Percentiles rank a stretch among this genome's conserved stretches.
Conservation (phyloP, 2,113 vertebrate species). For the Rafetus swinhoei region DNA sequence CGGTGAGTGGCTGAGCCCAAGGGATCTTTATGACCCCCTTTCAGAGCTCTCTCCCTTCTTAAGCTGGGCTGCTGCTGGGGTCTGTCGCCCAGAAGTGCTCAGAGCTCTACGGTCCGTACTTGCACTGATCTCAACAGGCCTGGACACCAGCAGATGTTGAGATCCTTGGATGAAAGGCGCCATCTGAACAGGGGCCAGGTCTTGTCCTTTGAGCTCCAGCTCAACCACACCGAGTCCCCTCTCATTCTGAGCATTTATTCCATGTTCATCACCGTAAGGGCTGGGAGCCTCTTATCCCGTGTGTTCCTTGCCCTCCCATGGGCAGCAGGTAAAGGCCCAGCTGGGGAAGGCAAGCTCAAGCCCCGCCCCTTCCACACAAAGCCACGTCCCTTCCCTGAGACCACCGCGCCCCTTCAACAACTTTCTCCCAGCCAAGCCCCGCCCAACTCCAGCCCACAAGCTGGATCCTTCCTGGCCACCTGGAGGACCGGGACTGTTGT, state of each 20-base stretch:
- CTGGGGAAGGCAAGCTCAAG: too few species aligned
- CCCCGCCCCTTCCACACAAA: too few species aligned
- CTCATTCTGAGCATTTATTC: accelerated
- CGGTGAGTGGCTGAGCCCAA: accelerated
- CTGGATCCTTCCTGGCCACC: too few species aligned
- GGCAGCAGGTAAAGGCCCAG: too few species aligned
- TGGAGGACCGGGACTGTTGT: too few species aligned
- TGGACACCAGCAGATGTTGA: constrained; percentile 36
- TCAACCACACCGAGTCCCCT: accelerated
- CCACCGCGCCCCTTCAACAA: too few species aligned
- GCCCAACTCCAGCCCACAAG: too few species aligned
- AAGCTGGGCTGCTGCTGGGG: not conserved
- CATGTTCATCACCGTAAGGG: accelerated
- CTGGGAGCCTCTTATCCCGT: not conserved
- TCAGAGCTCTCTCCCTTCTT: not conserved
- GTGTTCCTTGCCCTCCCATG: not conserved
- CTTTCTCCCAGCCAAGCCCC: too few species aligned
- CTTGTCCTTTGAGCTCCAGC: accelerated
- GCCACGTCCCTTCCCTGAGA: too few species aligned
- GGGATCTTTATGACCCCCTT: not conserved
- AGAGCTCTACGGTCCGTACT: not conserved
- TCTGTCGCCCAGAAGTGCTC: not conserved
- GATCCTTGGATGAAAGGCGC: not conserved
- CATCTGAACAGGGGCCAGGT: not conserved
- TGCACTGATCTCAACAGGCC: not conserved